Evolutionary conservation across 2,888 invertebrate species (phyloP).

Genomic region (Asteroscopus sphinx): DNA sequence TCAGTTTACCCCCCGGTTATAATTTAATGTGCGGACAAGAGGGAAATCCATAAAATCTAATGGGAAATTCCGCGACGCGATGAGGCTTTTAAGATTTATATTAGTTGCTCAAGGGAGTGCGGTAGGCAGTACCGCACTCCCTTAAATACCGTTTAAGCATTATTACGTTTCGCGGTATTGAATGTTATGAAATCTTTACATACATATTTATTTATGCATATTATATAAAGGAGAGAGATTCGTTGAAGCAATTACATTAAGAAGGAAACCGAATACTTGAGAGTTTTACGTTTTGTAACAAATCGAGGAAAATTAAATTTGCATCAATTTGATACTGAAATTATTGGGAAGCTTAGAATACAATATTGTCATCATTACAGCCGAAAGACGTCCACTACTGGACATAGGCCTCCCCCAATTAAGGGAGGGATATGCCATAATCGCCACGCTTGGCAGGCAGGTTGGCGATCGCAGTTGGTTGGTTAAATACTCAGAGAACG

Average conservation of each 20-base stretch:
- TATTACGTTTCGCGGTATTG: constrained; percentile 55
- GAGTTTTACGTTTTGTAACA: not conserved
- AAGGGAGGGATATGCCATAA: no score
- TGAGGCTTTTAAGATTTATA: constrained; percentile 84
- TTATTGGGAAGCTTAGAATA: no score
- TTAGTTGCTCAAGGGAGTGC: constrained; percentile 70
- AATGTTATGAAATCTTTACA: constrained; percentile 44
- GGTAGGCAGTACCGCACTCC: constrained; percentile 67
- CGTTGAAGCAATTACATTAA: not conserved
- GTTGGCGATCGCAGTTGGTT: no score
- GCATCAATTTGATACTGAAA: no score
- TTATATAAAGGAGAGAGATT: not conserved
- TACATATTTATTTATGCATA: constrained; percentile 25
- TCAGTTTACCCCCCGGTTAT: constrained; percentile 78
- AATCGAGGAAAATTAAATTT: no score
- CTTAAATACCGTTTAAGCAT: constrained; percentile 65
- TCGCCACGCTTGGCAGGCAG: no score
- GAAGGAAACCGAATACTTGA: not conserved
- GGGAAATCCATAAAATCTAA: constrained; percentile 87
- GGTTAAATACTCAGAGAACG: no score
- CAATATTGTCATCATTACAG: no score
- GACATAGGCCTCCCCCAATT: no score
- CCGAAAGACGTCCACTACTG: no score
- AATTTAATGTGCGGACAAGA: constrained; percentile 86
- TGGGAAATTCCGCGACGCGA: constrained; percentile 82